Evolutionary conservation across 2,113 vertebrate genomes (phyloP).

Genomic region (Electrona antarctica): DNA sequence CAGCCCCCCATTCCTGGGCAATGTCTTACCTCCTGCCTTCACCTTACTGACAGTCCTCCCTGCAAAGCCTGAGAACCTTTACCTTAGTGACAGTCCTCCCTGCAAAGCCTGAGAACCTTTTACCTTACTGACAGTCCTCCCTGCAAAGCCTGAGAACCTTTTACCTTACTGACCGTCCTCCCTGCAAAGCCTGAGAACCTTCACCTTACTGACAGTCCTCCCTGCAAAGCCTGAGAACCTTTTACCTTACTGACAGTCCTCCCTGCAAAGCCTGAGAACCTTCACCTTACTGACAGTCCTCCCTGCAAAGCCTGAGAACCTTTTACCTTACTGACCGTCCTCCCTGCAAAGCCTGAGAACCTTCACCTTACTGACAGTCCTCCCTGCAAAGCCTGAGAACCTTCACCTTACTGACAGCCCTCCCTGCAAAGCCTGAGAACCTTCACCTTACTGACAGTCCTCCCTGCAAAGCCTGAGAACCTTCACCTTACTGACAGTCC

Average conservation of each 20-base stretch:
- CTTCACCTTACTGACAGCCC: constrained; percentile 49
- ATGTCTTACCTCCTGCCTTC: constrained; percentile 51
- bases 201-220: constrained; percentile 46
- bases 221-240: too few relatives aligned
- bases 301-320: constrained; percentile 42
- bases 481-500: constrained; percentile 50
- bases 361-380: constrained; percentile 50
- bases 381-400: constrained; percentile 48
- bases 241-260: constrained; percentile 47
- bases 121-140: constrained; percentile 45
- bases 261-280: constrained; percentile 40
- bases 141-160: too few relatives aligned
- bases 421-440: constrained; percentile 48
- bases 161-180: constrained; percentile 45
- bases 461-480: constrained; percentile 48
- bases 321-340: constrained; percentile 43
- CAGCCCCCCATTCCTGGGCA: constrained; percentile 50
- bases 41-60: constrained; percentile 47
- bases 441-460: constrained; percentile 50
- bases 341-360: constrained; percentile 48
- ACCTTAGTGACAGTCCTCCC: constrained; percentile 47
- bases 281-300: constrained; percentile 53
- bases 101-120: too few relatives aligned
- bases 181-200: constrained; percentile 53
- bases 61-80: constrained; percentile 24